A percentile compares a stretch with the other conserved stretches of the same genome.
Evolutionary conservation across 2,113 vertebrate species (phyloP).

Genomic region (Centropus unirufus): DNA sequence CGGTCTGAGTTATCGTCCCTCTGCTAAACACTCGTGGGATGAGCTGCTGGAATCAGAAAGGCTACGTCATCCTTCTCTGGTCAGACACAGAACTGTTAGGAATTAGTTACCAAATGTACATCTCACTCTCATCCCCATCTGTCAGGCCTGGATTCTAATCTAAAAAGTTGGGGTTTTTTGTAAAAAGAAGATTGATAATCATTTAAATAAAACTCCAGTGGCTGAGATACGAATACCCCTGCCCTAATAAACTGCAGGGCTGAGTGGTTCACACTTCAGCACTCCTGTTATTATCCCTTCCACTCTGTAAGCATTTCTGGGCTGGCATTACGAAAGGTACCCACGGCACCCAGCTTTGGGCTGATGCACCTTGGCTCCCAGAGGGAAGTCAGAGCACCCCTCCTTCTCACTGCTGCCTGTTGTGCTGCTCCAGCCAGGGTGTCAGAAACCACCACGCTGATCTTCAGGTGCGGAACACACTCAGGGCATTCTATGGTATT

Average conservation of each 20-base stretch:
- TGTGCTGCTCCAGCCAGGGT: neutral
- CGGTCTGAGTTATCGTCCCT: neutral
- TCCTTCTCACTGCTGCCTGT: neutral
- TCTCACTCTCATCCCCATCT: neutral
- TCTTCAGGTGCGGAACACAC: neutral
- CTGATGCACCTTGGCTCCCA: neutral
- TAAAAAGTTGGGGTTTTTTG: neutral
- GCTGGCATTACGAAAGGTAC: neutral
- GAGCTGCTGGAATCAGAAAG: neutral
- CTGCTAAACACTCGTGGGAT: neutral
- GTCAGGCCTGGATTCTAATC: neutral
- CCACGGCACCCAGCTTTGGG: no score
- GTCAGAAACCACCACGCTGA: neutral
- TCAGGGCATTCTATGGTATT: neutral
- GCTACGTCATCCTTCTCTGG: neutral
- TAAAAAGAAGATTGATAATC: neutral
- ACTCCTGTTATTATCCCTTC: neutral
- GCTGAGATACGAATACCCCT: neutral
- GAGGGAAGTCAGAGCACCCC: neutral
- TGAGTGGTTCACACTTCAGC: neutral
- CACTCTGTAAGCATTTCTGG: neutral
- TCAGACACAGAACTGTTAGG: neutral
- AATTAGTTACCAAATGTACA: neutral
- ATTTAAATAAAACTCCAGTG: neutral
- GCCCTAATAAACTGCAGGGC: neutral